Evolutionary conservation across 2,113 vertebrate genomes (phyloP).

Genomic region (Sakesphorus luctuosus): DNA sequence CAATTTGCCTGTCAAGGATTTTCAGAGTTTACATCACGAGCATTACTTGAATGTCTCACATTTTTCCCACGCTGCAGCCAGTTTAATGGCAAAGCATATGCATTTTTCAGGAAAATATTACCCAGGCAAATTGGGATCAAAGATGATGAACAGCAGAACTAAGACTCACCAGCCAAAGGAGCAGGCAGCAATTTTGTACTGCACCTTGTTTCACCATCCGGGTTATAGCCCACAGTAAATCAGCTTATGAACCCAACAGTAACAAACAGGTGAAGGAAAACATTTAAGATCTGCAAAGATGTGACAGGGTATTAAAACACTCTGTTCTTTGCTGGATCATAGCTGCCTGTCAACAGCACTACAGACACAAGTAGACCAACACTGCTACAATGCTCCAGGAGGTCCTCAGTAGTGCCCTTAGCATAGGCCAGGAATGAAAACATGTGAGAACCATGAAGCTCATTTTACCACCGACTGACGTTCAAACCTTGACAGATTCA

Average conservation of each 20-base stretch:
- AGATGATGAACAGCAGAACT: neutral
- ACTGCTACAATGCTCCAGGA: neutral
- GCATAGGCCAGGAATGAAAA: neutral
- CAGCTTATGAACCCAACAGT: neutral
- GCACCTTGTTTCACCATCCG: neutral
- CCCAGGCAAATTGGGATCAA: neutral
- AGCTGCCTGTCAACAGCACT: neutral
- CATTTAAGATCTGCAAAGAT: neutral
- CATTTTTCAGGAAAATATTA: neutral
- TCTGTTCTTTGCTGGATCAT: neutral
- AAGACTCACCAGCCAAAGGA: neutral
- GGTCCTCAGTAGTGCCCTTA: neutral
- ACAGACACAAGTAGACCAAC: neutral
- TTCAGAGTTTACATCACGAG: neutral
- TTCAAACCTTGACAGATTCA: neutral
- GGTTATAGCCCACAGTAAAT: neutral
- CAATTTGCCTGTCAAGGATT: constrained; percentile 7
- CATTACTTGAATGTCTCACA: neutral
- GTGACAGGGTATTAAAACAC: neutral
- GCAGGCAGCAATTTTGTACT: neutral
- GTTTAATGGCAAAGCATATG: neutral
- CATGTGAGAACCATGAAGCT: neutral
- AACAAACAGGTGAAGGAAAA: neutral
- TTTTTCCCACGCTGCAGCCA: neutral
- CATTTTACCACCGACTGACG: neutral